phyloP scores from a whole-genome alignment of 2,797 vertebrate species.

The Chaetodon trifasciatus region DNA sequence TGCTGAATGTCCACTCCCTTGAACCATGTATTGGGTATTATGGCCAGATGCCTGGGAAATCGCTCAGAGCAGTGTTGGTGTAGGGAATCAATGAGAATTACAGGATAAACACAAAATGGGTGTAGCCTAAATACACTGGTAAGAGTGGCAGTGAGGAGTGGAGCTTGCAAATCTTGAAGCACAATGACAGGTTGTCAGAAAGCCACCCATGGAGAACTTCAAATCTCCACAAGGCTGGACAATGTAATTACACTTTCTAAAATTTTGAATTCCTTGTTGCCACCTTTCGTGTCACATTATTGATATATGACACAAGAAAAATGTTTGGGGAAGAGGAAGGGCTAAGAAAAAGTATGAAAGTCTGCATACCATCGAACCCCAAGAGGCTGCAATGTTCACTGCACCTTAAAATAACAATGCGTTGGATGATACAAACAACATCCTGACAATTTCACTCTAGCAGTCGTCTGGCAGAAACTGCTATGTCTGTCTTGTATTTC shows the following conservation, averaged over 20 bases:
- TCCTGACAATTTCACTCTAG: not conserved
- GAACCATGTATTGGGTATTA: slow-evolving; percentile 31
- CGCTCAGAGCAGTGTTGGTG: slow-evolving; percentile 16
- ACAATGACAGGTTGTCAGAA: slow-evolving; percentile 16
- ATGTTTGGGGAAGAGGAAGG: not conserved
- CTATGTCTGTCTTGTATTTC: not conserved
- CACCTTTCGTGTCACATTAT: not conserved
- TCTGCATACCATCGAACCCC: not conserved
- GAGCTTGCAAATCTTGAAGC: slow-evolving; percentile 10
- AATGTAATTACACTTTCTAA: slow-evolving; percentile 3
- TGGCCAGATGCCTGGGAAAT: slow-evolving; percentile 41
- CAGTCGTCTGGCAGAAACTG: not conserved
- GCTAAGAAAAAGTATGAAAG: not conserved
- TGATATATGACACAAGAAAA: not conserved
- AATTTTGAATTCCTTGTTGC: not conserved
- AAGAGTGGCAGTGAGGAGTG: slow-evolving; percentile 12
- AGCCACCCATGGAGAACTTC: not conserved
- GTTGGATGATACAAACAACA: not conserved
- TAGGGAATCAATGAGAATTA: slow-evolving; percentile 44
- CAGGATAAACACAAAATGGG: slow-evolving; percentile 30
- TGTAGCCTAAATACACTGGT: slow-evolving; percentile 22
- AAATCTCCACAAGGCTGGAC: slow-evolving; percentile 6
- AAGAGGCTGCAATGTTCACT: not conserved
- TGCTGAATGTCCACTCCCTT: slow-evolving; percentile 21
- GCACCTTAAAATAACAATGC: not conserved